Evolutionary conservation across 2,113 vertebrate genomes (phyloP).

Genomic region (Scophthalmus maximus): DNA sequence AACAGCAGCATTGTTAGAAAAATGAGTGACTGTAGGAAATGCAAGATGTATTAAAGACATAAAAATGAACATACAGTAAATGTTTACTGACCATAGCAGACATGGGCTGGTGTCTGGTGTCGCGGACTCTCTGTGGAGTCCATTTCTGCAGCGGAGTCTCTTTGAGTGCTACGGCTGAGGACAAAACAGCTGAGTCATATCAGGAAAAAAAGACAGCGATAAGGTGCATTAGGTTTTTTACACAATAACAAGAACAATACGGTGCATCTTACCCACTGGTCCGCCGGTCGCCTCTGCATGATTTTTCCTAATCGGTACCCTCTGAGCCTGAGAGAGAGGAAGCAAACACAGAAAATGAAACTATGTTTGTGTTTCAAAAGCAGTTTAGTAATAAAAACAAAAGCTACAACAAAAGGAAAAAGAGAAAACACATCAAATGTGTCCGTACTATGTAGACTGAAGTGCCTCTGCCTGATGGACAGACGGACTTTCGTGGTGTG

Average conservation of each 20-base stretch:
- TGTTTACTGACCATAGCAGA: slow-evolving; percentile 71
- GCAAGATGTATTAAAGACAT: neutral
- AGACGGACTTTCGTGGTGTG: slow-evolving; percentile 56
- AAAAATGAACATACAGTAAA: neutral
- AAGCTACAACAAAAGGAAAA: neutral
- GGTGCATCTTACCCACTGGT: slow-evolving; percentile 53
- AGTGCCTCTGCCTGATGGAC: slow-evolving; percentile 62
- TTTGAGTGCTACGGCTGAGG: slow-evolving; percentile 33
- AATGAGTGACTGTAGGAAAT: neutral
- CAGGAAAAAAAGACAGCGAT: slow-evolving; percentile 20
- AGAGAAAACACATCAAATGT: neutral
- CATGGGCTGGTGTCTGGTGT: slow-evolving; percentile 70
- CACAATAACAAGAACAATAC: neutral
- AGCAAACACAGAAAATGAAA: neutral
- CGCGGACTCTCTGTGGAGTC: slow-evolving; percentile 75
- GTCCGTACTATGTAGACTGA: slow-evolving; percentile 71
- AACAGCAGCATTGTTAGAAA: neutral
- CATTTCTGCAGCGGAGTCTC: slow-evolving; percentile 58
- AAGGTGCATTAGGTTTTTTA: slow-evolving; percentile 5
- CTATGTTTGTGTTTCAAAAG: neutral
- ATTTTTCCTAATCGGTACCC: slow-evolving; percentile 75
- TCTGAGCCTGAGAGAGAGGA: slow-evolving; percentile 72
- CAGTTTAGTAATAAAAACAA: neutral
- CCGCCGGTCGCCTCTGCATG: slow-evolving; percentile 25
- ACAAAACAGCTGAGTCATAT: slow-evolving; percentile 19